These are phyloP conservation scores for Glaucomys volans DNA, from an alignment of 2,113 vertebrate species.

Conservation along the genomic window DNA sequence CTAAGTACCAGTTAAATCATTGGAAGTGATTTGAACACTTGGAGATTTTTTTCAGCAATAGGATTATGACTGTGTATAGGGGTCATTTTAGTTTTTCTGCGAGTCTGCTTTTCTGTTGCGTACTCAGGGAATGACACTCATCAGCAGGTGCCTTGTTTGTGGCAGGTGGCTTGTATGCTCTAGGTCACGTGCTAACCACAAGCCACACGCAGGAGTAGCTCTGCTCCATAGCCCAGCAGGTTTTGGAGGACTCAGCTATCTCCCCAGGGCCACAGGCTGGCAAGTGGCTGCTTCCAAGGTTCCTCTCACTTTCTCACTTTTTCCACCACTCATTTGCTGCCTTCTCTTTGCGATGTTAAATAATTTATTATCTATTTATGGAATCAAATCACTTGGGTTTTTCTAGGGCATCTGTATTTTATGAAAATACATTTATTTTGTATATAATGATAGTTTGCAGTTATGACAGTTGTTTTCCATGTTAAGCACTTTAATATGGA, in stretches of 20 bases:
- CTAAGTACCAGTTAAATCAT: neutral
- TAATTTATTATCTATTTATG: neutral
- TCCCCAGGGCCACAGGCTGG: fast-evolving
- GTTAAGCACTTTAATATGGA: neutral
- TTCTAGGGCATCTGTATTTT: neutral
- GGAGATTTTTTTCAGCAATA: neutral
- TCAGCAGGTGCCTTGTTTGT: neutral
- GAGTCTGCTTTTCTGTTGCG: neutral
- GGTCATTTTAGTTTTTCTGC: neutral
- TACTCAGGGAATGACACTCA: neutral
- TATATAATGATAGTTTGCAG: neutral
- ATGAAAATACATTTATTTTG: neutral
- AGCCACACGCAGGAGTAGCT: neutral
- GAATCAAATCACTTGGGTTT: neutral
- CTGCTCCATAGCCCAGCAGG: neutral
- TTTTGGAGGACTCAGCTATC: neutral
- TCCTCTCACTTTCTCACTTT: neutral
- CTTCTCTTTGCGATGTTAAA: neutral
- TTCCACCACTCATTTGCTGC: neutral
- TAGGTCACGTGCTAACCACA: neutral
- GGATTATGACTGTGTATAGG: neutral
- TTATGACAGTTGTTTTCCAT: neutral
- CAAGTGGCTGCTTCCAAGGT: neutral
- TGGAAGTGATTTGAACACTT: neutral
- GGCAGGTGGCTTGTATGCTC: neutral